Conservation (phyloP, 2,888 invertebrate genomes). For the Sacculina carcini region DNA sequence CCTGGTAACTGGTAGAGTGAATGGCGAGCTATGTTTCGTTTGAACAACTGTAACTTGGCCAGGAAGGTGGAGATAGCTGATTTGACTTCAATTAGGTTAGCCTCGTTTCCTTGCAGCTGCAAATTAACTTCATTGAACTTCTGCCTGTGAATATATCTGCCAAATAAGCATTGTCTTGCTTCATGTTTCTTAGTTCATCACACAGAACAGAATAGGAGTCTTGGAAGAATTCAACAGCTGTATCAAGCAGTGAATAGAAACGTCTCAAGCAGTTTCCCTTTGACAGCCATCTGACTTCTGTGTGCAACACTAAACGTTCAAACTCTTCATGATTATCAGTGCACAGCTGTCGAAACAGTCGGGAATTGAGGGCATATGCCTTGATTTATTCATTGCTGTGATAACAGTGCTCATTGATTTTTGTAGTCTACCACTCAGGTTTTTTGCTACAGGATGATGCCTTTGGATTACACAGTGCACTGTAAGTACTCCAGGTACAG, state of each 20-base stretch:
- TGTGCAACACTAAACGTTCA: too few species aligned
- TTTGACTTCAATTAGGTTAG: too few species aligned
- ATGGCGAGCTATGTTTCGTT: too few species aligned
- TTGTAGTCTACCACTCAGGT: conserved; percentile 11
- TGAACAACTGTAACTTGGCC: too few species aligned
- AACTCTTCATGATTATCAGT: conserved; percentile 14
- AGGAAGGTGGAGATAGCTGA: too few species aligned
- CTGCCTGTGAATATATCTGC: conserved; percentile 11
- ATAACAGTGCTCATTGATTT: conserved; percentile 12
- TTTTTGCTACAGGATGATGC: conserved; percentile 11
- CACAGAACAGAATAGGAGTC: conserved; percentile 7
- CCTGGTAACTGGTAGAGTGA: too few species aligned
- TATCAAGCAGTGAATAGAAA: conserved; percentile 12
- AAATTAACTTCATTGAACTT: conserved; percentile 13
- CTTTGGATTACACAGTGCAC: conserved; percentile 9
- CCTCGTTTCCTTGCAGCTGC: conserved; percentile 9
- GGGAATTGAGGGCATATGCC: conserved; percentile 12
- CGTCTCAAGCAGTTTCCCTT: conserved; percentile 12
- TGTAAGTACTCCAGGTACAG: conserved; percentile 9
- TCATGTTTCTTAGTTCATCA: conserved; percentile 10
- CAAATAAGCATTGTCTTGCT: conserved; percentile 12
- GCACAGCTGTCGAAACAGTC: conserved; percentile 14
- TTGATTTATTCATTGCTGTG: conserved; percentile 12
- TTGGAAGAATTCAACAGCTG: conserved; percentile 11
- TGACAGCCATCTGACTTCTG: conserved; percentile 12